Base-by-base conservation (phyloP, 2,888 invertebrate species). In the Parnassius mnemosyne region DNA sequence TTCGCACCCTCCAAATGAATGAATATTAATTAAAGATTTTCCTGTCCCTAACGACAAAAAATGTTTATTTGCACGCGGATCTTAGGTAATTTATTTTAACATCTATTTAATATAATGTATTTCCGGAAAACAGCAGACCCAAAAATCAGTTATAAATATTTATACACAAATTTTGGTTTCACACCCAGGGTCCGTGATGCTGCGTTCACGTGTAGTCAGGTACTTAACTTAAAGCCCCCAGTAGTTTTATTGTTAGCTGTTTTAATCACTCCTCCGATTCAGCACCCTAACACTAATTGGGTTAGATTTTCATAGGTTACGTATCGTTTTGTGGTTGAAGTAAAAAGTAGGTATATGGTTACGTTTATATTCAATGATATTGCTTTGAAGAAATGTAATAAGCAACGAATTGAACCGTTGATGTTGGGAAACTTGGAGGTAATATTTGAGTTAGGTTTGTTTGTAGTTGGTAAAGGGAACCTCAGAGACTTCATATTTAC, bases 11-110 rank as follows among this genome's bases (percentile, higher is more conserved):
- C 57, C 53, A 58, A 62, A 57, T 49, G 53, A 57, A 62, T 58
- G 62, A 58, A 62, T 62, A 58, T 62, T 62, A 62, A 62, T 62
- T 62, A 53, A 62, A 62, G 50, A 62, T 54, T 62, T 50, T 62
- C 54, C 50, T 54, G 53, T 57, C 51, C 44, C 13, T 12, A n/a
- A 12, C 44, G 53, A 16, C 25, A 44, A 34, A n/a, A 53, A 62
- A 62, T 54, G 54, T 62, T 43, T 3, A 25, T 25, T 25, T 25
- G 0, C 7, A 25, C 25, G 25, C 25, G 25, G 25, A 25, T 25
- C 25, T 25, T 25, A 25, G 3, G 25, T 25, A 25, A 25, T 25
- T 25, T 25, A 5, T 25, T 25, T 3, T 25, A 25, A 5, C 25
- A 25, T 25, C 25, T 25, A 25, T 25, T 25, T 25, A 25, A 25